Percentiles rank a stretch among this genome's conserved stretches.
These are phyloP conservation scores for Psilopsiagon aurifrons DNA, from an alignment of 2,113 vertebrate species.

Conservation along the genomic window DNA sequence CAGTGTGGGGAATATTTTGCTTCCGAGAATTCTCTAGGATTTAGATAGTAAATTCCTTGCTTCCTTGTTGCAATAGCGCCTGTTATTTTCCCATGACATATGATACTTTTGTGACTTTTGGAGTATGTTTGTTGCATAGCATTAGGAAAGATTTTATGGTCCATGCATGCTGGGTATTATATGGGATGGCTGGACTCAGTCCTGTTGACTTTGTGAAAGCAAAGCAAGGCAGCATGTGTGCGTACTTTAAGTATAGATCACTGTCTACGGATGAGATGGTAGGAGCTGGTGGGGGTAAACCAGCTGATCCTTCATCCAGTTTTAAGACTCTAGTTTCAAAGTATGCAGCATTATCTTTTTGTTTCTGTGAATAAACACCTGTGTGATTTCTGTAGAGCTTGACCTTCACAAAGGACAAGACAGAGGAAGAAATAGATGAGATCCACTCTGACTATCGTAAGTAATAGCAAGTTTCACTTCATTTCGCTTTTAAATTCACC, in stretches of 20 bases:
- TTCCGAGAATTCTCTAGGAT: slow-evolving; percentile 30
- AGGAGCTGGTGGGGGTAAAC: neutral
- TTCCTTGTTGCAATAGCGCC: fast-evolving
- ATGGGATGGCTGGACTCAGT: neutral
- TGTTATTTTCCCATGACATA: slow-evolving; percentile 22
- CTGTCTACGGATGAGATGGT: neutral
- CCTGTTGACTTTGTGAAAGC: neutral
- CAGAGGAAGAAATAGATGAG: slow-evolving; percentile 88
- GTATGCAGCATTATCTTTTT: neutral
- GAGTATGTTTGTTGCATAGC: neutral
- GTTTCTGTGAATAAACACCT: neutral
- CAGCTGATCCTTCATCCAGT: neutral
- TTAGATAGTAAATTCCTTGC: slow-evolving; percentile 13
- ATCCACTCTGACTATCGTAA: slow-evolving; percentile 91
- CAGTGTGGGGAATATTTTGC: neutral
- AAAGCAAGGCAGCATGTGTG: neutral
- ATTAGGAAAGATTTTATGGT: neutral
- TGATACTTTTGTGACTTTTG: neutral
- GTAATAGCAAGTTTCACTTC: slow-evolving; percentile 54
- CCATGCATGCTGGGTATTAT: neutral
- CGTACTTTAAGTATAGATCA: neutral
- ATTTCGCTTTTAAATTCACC: neutral
- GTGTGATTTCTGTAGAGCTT: slow-evolving; percentile 78
- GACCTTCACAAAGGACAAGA: slow-evolving; percentile 89
- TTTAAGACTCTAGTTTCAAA: neutral